phyloP scores from a whole-genome alignment of 2,888 invertebrate genomes.

The Scrobipalpa costella region DNA sequence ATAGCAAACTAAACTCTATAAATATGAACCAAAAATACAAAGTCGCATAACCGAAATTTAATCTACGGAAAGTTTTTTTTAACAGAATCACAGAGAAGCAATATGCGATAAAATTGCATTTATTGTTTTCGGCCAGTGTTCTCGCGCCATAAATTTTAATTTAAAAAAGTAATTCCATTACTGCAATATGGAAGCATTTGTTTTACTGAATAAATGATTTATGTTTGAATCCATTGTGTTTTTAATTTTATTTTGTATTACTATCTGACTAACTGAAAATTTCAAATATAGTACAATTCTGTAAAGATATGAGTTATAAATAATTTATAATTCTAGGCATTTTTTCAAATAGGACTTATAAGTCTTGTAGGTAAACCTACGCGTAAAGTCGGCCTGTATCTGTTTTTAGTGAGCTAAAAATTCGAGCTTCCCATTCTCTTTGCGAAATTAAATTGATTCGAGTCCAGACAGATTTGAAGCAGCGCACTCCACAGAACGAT shows the following conservation, averaged over 20 bases:
- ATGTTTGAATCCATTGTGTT: background rate
- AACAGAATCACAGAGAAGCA: slow-evolving; percentile 8
- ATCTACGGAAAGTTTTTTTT: background rate
- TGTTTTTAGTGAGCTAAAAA: too few species aligned
- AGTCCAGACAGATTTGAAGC: background rate
- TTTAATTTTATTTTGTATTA: background rate
- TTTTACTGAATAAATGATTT: background rate
- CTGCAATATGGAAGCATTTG: background rate
- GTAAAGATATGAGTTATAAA: too few species aligned
- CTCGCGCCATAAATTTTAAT: slow-evolving; percentile 2
- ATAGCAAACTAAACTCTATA: slow-evolving; percentile 45
- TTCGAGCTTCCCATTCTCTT: background rate
- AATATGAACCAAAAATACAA: slow-evolving; percentile 29
- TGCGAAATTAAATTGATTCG: background rate
- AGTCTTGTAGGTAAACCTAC: too few species aligned
- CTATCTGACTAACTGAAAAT: too few species aligned
- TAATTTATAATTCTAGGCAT: too few species aligned
- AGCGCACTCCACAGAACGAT: background rate
- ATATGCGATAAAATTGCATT: background rate
- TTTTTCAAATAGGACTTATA: too few species aligned
- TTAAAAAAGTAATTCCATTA: slow-evolving; percentile 2
- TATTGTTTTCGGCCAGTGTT: slow-evolving; percentile 9
- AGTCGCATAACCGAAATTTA: slow-evolving; percentile 28
- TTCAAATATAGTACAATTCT: too few species aligned
- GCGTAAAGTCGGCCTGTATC: too few species aligned